Evolutionary conservation across 1,140 invertebrate genomes (phyloP).

Genomic region (Rhyacophila brunnea): DNA sequence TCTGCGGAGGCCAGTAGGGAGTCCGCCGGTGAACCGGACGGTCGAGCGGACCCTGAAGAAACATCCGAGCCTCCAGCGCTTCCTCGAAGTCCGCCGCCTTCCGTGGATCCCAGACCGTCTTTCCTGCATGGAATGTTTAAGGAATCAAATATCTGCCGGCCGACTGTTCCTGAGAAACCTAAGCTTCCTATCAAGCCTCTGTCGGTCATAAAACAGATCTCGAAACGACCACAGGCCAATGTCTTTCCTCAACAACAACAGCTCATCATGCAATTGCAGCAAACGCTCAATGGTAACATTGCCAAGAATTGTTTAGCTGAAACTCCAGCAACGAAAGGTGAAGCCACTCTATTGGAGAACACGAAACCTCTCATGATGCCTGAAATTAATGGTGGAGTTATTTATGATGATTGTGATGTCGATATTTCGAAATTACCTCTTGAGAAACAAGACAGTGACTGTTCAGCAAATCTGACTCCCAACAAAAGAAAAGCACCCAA

Average conservation of each 20-base stretch:
- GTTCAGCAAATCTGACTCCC: constrained; percentile 46
- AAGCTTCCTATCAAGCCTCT: constrained; percentile 64
- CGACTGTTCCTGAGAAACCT: constrained; percentile 60
- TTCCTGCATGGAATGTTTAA: constrained; percentile 65
- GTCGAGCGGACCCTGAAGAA: constrained; percentile 74
- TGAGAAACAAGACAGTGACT: constrained; percentile 56
- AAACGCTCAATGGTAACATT: constrained; percentile 35
- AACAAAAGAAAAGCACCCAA: constrained; percentile 64
- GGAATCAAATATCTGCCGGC: constrained; percentile 45
- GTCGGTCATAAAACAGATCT: constrained; percentile 49
- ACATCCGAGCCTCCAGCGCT: constrained; percentile 63
- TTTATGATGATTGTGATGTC: constrained; percentile 21
- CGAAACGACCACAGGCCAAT: constrained; percentile 36
- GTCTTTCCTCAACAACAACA: constrained; percentile 46
- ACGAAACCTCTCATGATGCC: background rate
- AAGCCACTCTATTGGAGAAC: constrained; percentile 13
- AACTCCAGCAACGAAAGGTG: constrained; percentile 21
- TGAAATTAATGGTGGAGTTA: constrained; percentile 9
- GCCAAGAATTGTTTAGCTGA: constrained; percentile 36
- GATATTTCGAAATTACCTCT: constrained; percentile 44
- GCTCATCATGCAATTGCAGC: constrained; percentile 53
- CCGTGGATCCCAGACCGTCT: constrained; percentile 63
- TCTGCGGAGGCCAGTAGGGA: constrained; percentile 65
- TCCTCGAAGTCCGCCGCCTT: constrained; percentile 61
- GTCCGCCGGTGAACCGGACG: constrained; percentile 76